A percentile compares a stretch with the other conserved stretches of the same genome.
phyloP scores from a whole-genome alignment of 2,888 invertebrate species.

The Apoderus coryli region DNA sequence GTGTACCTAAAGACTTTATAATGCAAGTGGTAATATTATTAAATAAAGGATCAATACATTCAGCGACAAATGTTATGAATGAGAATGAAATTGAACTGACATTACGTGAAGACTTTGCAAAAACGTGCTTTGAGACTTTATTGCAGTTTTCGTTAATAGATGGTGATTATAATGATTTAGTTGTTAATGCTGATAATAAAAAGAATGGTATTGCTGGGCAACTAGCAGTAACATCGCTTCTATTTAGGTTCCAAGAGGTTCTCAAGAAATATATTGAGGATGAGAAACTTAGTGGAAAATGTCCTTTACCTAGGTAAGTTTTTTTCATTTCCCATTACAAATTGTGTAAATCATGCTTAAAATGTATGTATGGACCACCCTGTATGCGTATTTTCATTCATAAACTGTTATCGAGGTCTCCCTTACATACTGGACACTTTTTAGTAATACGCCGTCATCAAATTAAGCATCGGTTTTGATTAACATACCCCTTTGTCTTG shows the following conservation, averaged over 20 bases:
- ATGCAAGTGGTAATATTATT: conserved; percentile 69
- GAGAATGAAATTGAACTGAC: conserved; percentile 69
- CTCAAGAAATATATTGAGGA: conserved; percentile 76
- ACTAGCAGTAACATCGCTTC: conserved; percentile 78
- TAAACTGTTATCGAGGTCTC: too few species aligned
- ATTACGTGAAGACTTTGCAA: conserved; percentile 87
- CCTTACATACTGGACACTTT: too few species aligned
- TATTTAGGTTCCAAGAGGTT: conserved; percentile 88
- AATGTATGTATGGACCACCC: not conserved
- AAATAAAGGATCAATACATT: conserved; percentile 76
- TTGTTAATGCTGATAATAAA: conserved; percentile 32
- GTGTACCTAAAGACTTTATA: conserved; percentile 68
- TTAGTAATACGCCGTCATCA: too few species aligned
- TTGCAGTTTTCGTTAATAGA: conserved; percentile 83
- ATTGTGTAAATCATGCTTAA: conserved; percentile 2
- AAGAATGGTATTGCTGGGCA: conserved; percentile 48
- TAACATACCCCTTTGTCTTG: too few species aligned
- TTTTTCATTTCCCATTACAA: not conserved
- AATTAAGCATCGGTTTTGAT: too few species aligned
- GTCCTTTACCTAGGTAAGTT: conserved; percentile 63
- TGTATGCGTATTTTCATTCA: not conserved
- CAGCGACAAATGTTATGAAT: conserved; percentile 49
- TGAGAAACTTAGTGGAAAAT: conserved; percentile 69
- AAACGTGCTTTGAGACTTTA: conserved; percentile 90
- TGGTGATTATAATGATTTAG: conserved; percentile 39